These are phyloP conservation scores for Coranthus polyacanthus DNA, from an alignment of 2,797 vertebrate species.

Conservation along the genomic window DNA sequence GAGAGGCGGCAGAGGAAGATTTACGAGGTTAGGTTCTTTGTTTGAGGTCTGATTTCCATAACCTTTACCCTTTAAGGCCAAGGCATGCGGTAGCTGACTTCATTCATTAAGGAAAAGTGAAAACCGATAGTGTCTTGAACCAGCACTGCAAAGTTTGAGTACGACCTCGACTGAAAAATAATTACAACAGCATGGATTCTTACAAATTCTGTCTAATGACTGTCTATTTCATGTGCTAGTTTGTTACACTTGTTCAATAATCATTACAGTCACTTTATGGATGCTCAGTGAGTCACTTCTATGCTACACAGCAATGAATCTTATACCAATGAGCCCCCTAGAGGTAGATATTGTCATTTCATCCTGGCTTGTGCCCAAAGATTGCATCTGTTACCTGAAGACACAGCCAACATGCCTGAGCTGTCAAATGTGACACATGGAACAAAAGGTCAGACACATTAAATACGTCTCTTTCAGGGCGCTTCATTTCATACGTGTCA, in stretches of 20 bases:
- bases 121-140: background rate
- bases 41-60: conserved; percentile 11
- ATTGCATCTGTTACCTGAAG: conserved; percentile 37
- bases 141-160: background rate
- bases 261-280: conserved; percentile 18
- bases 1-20: background rate
- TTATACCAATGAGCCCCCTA: conserved; percentile 69
- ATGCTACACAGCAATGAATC: conserved; percentile 24
- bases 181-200: background rate
- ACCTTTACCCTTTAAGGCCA: conserved; percentile 5
- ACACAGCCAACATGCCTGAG: conserved; percentile 22
- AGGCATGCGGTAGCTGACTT: background rate
- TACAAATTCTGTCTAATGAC: background rate
- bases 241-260: conserved; percentile 9
- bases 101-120: conserved; percentile 4
- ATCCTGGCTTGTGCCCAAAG: conserved; percentile 30
- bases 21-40: conserved; percentile 5
- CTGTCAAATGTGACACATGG: conserved; percentile 24
- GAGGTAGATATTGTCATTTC: conserved; percentile 53
- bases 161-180: background rate
- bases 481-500: background rate
- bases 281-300: conserved; percentile 1
- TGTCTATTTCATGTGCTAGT: background rate
- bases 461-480: conserved; percentile 22
- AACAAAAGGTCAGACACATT: conserved; percentile 34